phyloP scores from a whole-genome alignment of 1,140 invertebrate species.

The Philotrypesis tridentata region DNA sequence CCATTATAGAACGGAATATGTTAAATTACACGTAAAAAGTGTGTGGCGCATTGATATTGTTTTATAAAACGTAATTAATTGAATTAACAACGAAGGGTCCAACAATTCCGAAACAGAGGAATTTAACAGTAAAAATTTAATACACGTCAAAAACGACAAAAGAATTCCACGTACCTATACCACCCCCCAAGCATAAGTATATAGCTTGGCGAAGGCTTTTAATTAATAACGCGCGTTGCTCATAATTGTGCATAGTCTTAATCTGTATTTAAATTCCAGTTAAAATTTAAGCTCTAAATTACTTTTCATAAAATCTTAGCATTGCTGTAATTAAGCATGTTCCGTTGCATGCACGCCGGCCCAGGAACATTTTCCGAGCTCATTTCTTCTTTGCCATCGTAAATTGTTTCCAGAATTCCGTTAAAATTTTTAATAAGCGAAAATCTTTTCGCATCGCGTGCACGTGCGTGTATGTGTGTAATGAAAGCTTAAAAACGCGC shows the following conservation, averaged over 20 bases:
- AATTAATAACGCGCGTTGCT: constrained; percentile 16
- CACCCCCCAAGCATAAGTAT: not conserved
- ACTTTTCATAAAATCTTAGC: constrained; percentile 30
- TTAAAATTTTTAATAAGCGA: too few species aligned
- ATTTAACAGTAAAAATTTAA: too few species aligned
- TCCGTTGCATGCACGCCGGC: not conserved
- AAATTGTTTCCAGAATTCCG: not conserved
- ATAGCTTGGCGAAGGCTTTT: not conserved
- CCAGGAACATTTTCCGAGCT: not conserved
- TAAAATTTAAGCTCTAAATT: constrained; percentile 33
- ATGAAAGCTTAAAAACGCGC: too few species aligned
- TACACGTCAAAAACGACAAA: too few species aligned
- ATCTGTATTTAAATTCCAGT: constrained; percentile 31
- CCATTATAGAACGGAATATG: too few species aligned
- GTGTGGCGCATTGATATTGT: too few species aligned
- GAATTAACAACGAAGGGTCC: too few species aligned
- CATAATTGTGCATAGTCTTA: constrained; percentile 20
- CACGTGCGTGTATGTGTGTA: too few species aligned
- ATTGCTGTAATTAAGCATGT: constrained; percentile 26
- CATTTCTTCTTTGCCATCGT: not conserved
- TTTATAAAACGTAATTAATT: too few species aligned
- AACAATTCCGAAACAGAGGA: too few species aligned
- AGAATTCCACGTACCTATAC: not conserved
- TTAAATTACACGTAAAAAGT: too few species aligned
- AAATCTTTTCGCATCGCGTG: too few species aligned